Base-by-base conservation (phyloP, 2,797 vertebrate genomes). In the Malurus leucopterus region DNA sequence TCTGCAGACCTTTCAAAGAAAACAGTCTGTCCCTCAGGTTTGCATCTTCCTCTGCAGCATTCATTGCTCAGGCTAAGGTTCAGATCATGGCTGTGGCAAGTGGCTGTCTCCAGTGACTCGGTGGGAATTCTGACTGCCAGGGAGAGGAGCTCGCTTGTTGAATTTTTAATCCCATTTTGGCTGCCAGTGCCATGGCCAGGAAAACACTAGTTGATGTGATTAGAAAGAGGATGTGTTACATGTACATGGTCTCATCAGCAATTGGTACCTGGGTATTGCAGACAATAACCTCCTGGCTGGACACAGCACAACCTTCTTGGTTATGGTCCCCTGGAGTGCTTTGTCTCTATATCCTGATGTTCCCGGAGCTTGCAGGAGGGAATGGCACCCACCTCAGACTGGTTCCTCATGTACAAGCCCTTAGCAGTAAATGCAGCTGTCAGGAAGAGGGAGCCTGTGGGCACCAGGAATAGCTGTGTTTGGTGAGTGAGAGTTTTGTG, bases 121-220 rank as follows among this genome's bases (percentile, higher is more conserved):
- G 10, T 51, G 65, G 89, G 27, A 88, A 30, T 6, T 2, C 58
- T 89, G 47, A 15, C 29, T 74, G 53, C 61, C 30, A 76, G 63
- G 32, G 67, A 64, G 32, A 80, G 36, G 17, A 78, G 46, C 18
- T 30, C 51, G 46, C 15, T 69, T 11, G 0, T 50, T 76, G 65
- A 46, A 77, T 88, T 86, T 86, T 82, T 90, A 69, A 89, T 86
- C 47, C 13, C 58, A 29, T 86, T 92, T 85, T 91, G 64, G 5
- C 65, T 88, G 64, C 47, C 49, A 12, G 29, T 69, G 53, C 72
- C 59, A 67, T 67, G 59, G 32, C 73, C 81, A 73, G 78, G 61
- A 88, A 84, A 86, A 90, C 24, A 77, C 34, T 82, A 74, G 80
- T 71, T 89, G 86, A 68, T 23, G 15, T 70, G 61, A 82, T 84